Base-by-base conservation (phyloP, 2,797 vertebrate genomes). In the Triplophysa bombifrons region DNA sequence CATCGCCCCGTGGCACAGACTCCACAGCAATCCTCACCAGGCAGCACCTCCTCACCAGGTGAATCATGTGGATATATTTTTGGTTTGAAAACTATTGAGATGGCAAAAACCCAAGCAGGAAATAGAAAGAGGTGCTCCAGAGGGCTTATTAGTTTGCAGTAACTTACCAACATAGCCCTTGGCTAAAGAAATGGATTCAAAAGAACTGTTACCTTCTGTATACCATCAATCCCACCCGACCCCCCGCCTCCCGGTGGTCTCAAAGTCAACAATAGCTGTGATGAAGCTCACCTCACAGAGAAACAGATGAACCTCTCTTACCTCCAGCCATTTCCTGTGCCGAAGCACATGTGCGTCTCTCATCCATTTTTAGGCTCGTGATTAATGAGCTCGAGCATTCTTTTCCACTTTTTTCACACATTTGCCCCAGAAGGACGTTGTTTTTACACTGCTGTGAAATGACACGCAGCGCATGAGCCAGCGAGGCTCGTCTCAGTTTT, bases 371-470 rank as follows among this genome's bases (percentile, higher is more conserved):
- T 75, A 72, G 72, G 48, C 64, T 71, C 11, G 9, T 86, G 83
- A 86, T 86, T 86, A 84, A 86, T 84, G 85, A 84, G 78, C 53
- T 44, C n/a, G 2, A 44, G 74, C 25, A 70, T 72, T 63, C 66
- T 80, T 58, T 22, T 13, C 13, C 13, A 9, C 66, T 77, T 51
- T 41, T 80, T 69, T 64, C 75, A 46, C 56, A 70, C 34, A 16
- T 64, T 82, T 70, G 60, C 69, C 80, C 65, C 80, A 80, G 76
- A 71, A 85, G 74, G 51, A 41, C 1, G 2, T 61, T 71, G 46
- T 71, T 27, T 66, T 80, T 8, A 1, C 22, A 10, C 34, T 66
- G 58, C 25, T 17, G 38, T 64, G 61, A 79, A 66, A 73, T 72
- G 61, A 72, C 70, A 73, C 16, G 25, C 44, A 72, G 50, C 0